A percentile compares a stretch with the other conserved stretches of the same genome.
Conservation (phyloP, 1,140 invertebrate species). For the Drosophila kikkawai region DNA sequence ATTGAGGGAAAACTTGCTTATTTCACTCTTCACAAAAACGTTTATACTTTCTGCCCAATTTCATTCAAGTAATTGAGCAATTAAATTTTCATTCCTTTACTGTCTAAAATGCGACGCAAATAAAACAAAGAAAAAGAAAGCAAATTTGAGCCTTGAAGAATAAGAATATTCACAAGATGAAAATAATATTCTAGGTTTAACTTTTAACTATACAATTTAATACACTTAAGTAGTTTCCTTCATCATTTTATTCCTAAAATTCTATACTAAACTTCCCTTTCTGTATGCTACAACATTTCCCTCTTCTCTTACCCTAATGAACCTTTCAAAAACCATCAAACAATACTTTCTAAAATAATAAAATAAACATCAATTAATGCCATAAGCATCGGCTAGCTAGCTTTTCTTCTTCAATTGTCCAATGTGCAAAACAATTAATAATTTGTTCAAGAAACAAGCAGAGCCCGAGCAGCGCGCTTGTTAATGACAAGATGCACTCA, state of each 20-base stretch:
- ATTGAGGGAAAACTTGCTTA: neutral
- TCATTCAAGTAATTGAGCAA: conserved; percentile 12
- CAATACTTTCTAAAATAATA: neutral
- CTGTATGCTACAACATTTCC: too few relatives aligned
- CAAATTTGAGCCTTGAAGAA: neutral
- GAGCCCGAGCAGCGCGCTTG: neutral
- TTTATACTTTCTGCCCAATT: conserved; percentile 5
- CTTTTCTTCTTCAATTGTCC: conserved; percentile 16
- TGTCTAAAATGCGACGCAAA: neutral
- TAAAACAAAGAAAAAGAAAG: neutral
- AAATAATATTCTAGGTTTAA: too few relatives aligned
- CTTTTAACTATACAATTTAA: neutral
- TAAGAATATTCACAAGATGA: neutral
- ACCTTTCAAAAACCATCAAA: neutral
- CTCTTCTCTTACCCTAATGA: neutral
- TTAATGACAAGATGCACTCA: conserved; percentile 67
- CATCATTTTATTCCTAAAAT: neutral
- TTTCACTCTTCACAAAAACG: neutral
- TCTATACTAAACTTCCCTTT: neutral
- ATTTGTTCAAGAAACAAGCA: conserved; percentile 12
- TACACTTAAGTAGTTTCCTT: too few relatives aligned
- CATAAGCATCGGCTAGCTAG: neutral
- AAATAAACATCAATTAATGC: conserved; percentile 5
- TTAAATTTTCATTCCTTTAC: conserved; percentile 6
- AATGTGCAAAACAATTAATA: conserved; percentile 49